These are phyloP conservation scores for Delichon dasypus DNA, from an alignment of 2,797 vertebrate species.

Conservation along the genomic window DNA sequence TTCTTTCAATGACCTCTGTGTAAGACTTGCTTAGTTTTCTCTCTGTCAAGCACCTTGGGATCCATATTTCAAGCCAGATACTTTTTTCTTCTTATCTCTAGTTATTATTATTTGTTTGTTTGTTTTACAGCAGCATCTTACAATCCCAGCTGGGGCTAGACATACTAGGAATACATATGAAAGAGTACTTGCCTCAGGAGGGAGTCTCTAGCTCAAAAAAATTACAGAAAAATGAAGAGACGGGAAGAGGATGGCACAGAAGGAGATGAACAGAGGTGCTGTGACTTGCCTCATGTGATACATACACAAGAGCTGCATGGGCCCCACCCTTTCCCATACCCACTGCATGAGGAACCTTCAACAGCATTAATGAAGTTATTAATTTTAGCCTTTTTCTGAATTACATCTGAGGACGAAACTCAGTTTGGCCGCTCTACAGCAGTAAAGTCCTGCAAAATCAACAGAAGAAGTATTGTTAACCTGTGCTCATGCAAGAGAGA, in stretches of 20 bases:
- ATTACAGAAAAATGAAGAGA: not conserved
- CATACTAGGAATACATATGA: conserved; percentile 28
- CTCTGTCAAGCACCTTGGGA: conserved; percentile 46
- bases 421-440: not conserved
- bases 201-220: conserved; percentile 13
- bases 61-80: conserved; percentile 58
- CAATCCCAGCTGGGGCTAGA: conserved; percentile 44
- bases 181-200: conserved; percentile 28
- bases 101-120: conserved; percentile 68
- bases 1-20: conserved; percentile 58
- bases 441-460: not conserved
- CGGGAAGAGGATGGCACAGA: not conserved
- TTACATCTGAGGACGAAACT: not conserved
- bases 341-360: not conserved
- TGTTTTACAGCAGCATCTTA: conserved; percentile 56
- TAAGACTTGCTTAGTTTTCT: conserved; percentile 47
- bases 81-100: conserved; percentile 60
- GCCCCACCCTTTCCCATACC: not conserved
- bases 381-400: not conserved
- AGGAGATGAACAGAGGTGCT: not conserved
- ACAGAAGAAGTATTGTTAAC: not conserved
- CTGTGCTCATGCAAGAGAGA: not conserved
- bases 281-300: not conserved
- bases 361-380: not conserved
- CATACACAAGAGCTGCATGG: not conserved